phyloP scores from a whole-genome alignment of 2,797 vertebrate genomes.

The Neopelma chrysocephalum region DNA sequence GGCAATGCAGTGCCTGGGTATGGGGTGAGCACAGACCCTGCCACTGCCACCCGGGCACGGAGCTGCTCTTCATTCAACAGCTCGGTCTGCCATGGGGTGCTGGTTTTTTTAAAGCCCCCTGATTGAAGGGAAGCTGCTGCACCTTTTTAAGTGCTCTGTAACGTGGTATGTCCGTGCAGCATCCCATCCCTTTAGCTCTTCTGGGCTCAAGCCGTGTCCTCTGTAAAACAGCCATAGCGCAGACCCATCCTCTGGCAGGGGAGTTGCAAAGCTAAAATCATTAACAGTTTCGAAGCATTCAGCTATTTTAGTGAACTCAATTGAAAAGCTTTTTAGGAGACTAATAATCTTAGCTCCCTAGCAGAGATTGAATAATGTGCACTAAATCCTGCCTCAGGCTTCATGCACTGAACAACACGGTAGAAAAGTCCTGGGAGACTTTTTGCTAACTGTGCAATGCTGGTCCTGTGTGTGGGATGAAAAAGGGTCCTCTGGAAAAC shows the following conservation, averaged over 20 bases:
- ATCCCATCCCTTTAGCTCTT: not conserved
- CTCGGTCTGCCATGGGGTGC: not conserved
- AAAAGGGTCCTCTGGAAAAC: not conserved
- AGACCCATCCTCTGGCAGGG: not conserved
- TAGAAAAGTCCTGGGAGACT: not conserved
- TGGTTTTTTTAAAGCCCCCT: not conserved
- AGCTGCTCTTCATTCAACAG: not conserved
- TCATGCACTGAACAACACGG: not conserved
- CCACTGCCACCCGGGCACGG: not conserved
- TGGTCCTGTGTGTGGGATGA: not conserved
- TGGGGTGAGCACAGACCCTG: not conserved
- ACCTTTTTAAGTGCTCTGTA: not conserved
- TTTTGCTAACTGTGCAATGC: not conserved
- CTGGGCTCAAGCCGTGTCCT: not conserved
- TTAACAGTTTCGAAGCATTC: not conserved
- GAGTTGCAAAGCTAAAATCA: not conserved
- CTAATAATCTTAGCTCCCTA: conserved; percentile 24
- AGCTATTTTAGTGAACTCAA: not conserved
- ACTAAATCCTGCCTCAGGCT: conserved; percentile 37
- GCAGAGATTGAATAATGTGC: conserved; percentile 15
- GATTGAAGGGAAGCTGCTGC: not conserved
- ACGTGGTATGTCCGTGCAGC: not conserved
- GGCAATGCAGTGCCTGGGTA: not conserved
- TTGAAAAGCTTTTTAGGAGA: conserved; percentile 15
- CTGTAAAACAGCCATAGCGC: rapidly evolving